These are phyloP conservation scores for Sebastes steindachneri DNA, from an alignment of 2,797 vertebrate genomes.

Conservation along the genomic window DNA sequence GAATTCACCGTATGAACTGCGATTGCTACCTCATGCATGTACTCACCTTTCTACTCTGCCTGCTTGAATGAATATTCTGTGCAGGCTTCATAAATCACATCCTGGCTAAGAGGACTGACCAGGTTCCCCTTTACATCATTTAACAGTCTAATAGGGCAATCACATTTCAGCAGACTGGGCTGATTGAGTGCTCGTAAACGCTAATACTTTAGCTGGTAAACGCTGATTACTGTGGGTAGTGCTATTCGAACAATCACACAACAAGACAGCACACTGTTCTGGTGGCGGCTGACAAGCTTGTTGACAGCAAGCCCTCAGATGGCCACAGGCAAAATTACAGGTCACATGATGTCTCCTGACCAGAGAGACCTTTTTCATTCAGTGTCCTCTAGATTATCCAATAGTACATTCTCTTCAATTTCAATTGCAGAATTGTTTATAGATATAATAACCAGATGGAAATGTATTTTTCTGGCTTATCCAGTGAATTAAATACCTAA, in stretches of 20 bases:
- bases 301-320: constrained; percentile 7
- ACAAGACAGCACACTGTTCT: neutral
- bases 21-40: neutral
- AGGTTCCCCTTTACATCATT: constrained; percentile 8
- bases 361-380: neutral
- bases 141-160: constrained; percentile 7
- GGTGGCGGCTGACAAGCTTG: neutral
- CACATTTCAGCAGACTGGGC: neutral
- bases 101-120: constrained; percentile 21
- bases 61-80: constrained; percentile 23
- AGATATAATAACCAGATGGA: no score
- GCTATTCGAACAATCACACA: neutral
- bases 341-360: neutral
- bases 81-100: neutral
- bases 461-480: no score
- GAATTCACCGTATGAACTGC: neutral
- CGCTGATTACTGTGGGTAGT: neutral
- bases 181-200: neutral
- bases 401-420: neutral
- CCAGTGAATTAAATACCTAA: no score
- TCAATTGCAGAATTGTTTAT: no score
- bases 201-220: neutral
- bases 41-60: neutral
- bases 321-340: constrained; percentile 4
- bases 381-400: neutral